These are phyloP conservation scores for Periphyllus acericola DNA, from an alignment of 2,888 invertebrate genomes.

Conservation along the genomic window DNA sequence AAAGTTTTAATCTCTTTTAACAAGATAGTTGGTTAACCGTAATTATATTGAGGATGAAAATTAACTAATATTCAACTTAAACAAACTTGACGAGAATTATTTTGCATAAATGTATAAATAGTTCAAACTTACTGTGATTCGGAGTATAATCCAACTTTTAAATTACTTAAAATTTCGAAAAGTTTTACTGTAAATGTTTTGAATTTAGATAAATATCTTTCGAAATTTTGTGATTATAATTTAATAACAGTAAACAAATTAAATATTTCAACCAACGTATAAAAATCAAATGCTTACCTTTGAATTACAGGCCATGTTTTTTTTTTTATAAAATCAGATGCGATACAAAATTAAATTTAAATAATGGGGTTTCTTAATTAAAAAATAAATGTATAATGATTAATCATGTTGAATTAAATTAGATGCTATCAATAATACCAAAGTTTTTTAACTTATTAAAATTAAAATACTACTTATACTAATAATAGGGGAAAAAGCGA, in stretches of 20 bases:
- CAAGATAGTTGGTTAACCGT: conserved; percentile 30
- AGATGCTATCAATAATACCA: not conserved
- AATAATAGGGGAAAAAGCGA: not conserved
- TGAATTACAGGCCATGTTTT: not conserved
- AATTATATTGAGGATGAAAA: conserved; percentile 44
- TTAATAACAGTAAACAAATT: not conserved
- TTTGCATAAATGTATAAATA: not conserved
- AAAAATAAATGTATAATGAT: not conserved
- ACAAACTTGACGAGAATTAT: conserved; percentile 30
- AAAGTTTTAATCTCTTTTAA: conserved; percentile 40
- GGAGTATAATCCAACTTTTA: conserved; percentile 19
- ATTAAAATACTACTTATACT: not conserved
- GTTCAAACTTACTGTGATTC: conserved; percentile 4
- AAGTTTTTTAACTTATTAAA: not conserved
- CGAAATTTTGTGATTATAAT: not conserved
- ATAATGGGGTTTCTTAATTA: conserved; percentile 6
- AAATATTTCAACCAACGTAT: not conserved
- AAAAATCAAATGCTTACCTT: not conserved
- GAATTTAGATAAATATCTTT: conserved; percentile 10
- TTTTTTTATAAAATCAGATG: not conserved
- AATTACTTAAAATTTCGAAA: conserved; percentile 3
- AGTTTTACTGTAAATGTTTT: conserved; percentile 32
- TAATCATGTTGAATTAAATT: not conserved
- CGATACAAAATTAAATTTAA: not conserved
- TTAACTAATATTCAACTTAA: conserved; percentile 39